A percentile compares a stretch with the other conserved stretches of the same genome.
Conservation (phyloP, 2,113 vertebrate genomes). For the Chloebia gouldiae region DNA sequence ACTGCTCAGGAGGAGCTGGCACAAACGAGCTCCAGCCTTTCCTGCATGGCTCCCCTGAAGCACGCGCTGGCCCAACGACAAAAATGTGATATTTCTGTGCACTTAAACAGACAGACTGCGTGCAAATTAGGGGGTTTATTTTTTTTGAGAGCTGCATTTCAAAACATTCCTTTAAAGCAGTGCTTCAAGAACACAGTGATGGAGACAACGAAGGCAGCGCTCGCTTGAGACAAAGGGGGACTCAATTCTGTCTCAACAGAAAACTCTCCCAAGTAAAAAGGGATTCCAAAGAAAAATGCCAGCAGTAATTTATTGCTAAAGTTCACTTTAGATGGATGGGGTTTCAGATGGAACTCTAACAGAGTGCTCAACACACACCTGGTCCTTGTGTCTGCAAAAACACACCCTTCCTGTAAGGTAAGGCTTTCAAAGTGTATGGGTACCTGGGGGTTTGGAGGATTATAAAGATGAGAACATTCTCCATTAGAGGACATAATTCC, state of each 20-base stretch:
- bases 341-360: not conserved
- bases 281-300: not conserved
- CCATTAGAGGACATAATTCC: not conserved
- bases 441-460: not conserved
- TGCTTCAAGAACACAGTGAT: not conserved
- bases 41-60: not conserved
- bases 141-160: not conserved
- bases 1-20: not conserved
- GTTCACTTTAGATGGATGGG: not conserved
- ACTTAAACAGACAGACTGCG: not conserved
- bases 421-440: not conserved
- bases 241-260: not conserved
- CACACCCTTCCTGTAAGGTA: not conserved
- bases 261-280: not conserved
- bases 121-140: not conserved
- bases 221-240: not conserved
- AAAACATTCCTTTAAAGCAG: not conserved
- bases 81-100: not conserved
- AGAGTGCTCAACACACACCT: not conserved
- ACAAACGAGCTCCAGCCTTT: not conserved
- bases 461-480: not conserved
- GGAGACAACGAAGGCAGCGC: accelerated
- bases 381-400: not conserved
- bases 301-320: not conserved
- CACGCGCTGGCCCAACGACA: not conserved